These are phyloP conservation scores for Erebia epiphron DNA, from an alignment of 2,888 invertebrate genomes.

Conservation along the genomic window DNA sequence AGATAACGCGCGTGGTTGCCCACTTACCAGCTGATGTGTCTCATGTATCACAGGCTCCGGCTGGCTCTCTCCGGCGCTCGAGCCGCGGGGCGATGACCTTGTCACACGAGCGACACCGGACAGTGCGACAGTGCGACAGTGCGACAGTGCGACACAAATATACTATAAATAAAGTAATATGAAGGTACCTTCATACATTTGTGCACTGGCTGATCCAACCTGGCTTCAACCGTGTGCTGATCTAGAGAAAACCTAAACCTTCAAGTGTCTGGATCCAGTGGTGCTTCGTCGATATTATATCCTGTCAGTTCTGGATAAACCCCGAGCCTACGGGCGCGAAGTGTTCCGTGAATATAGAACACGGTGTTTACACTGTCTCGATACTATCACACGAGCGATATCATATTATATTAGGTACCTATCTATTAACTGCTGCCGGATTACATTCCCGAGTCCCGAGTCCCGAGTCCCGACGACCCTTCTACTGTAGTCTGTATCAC, in stretches of 20 bases:
- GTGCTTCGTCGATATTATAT: too few relatives aligned
- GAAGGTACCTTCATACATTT: too few relatives aligned
- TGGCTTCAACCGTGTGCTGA: too few relatives aligned
- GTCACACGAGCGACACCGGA: too few relatives aligned
- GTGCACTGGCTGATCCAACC: too few relatives aligned
- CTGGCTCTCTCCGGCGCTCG: not conserved
- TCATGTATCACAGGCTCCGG: not conserved
- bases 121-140: too few relatives aligned
- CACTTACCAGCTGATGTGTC: not conserved
- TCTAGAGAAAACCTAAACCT: too few relatives aligned
- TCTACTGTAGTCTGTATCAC: not conserved
- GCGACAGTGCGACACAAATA: too few relatives aligned
- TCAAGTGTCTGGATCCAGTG: too few relatives aligned
- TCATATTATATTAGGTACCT: not conserved
- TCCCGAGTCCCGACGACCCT: too few relatives aligned
- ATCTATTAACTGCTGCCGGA: too few relatives aligned
- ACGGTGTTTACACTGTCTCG: not conserved
- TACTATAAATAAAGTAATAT: too few relatives aligned
- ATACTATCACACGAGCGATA: not conserved
- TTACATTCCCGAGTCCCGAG: not conserved
- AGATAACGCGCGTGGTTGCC: not conserved
- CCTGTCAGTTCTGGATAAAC: not conserved
- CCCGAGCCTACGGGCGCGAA: not conserved
- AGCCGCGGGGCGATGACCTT: not conserved
- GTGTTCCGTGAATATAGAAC: not conserved